Evolutionary conservation across 2,888 invertebrate species (phyloP), one percentile per base, ranked within the genome.

Genomic region (Ischnus inquisitorius): DNA sequence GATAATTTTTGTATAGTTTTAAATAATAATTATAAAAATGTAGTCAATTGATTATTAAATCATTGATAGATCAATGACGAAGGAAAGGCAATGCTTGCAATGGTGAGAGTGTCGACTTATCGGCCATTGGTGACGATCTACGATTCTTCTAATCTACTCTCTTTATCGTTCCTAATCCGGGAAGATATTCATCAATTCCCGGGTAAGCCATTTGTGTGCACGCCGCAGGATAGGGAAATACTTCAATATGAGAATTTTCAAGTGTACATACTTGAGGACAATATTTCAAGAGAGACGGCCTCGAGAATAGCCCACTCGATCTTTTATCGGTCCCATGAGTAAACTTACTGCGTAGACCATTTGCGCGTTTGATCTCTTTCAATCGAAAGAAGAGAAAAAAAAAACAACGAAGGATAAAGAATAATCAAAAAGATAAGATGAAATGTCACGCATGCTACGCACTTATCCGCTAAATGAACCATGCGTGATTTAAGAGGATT

Each of bases 401-500:
- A 65, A 72, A 48, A 57, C 5, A 39, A 22, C 16, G 14, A 5
- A 48, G 25, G 2, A 41, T 65, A 39, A 69, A 67, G 5, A 16
- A 65, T 25, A 57, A 43, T 34, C 34, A 43, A 64, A 67, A 65
- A 48, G 62, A 79, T 64, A 74, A 51, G 83, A 86, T 57, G 86
- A 88, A 86, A 89, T 88, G 79, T 69, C 84, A 81, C 85, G 84
- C 86, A 77, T 85, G 74, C 80, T 60, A 39, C 39, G 71, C 22
- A 60, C 54, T 82, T 80, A 83, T 85, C 77, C 76, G 64, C 46
- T 51, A 67, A 83, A 85, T 87, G 85, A 22, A 57, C 80, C 1
- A 16, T 10, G 51, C 16, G 54, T 54, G 19, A 19, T 54, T 22
- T 22, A 54, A 22, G 19, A 2, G 3, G 46, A 25, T 22, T 48